Evolutionary conservation across 2,888 invertebrate genomes (phyloP), one percentile per base, ranked within the genome.

Genomic region (Graphium colonna): DNA sequence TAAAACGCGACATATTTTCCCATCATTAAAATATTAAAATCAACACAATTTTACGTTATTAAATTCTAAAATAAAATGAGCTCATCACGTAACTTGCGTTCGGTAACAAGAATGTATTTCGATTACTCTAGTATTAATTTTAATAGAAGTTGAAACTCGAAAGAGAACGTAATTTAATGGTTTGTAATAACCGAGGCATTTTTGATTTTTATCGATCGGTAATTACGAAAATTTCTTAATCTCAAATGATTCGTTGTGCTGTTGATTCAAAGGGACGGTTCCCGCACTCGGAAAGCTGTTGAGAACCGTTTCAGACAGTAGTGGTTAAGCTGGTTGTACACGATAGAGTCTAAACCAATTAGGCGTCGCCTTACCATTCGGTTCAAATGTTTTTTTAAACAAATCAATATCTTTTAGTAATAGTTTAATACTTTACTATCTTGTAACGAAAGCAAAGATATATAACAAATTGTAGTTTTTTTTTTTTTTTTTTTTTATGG

Each of bases 301-400:
- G 38, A 51, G 50, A 48, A 53, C 52, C 52, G 52, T 56, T 55
- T 57, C 55, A 36, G 52, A 55, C 43, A 26, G 51, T 50, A 17
- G 44, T 21, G 28, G 42, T 61, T 58, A 58, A 60, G 62, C 49
- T 49, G 21, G 18, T 9, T 31, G 36, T 40, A 47, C 41, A 46
- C 48, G 17, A 18, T 16, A 7, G n/a, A 10, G n/a, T n/a, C n/a
- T n/a, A n/a, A n/a, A n/a, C n/a, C n/a, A n/a, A n/a, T n/a, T n/a
- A n/a, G n/a, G n/a, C n/a, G n/a, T n/a, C n/a, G n/a, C n/a, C n/a
- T n/a, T n/a, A n/a, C n/a, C n/a, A n/a, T n/a, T n/a, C n/a, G n/a
- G n/a, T n/a, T n/a, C n/a, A n/a, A n/a, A n/a, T n/a, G n/a, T n/a
- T n/a, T n/a, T n/a, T n/a, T n/a, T n/a, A n/a, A n/a, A n/a, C 15